phyloP scores from a whole-genome alignment of 2,113 vertebrate genomes.

The Hydropotes inermis region DNA sequence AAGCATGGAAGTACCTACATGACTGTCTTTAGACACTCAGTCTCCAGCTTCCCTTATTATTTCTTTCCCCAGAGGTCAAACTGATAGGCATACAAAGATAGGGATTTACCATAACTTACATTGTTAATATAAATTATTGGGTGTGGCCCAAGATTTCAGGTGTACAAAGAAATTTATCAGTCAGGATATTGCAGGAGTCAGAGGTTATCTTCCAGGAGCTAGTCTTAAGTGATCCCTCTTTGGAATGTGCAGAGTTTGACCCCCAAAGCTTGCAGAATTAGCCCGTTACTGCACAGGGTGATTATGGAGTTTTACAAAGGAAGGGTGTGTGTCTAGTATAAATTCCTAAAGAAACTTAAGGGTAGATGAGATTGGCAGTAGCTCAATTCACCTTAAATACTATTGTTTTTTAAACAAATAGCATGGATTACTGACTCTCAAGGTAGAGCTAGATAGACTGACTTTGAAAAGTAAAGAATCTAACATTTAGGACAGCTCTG shows the following conservation, averaged over 20 bases:
- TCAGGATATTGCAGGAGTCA: not conserved
- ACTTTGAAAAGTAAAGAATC: not conserved
- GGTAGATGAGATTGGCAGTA: not conserved
- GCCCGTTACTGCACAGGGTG: too few relatives aligned
- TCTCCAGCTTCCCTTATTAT: not conserved
- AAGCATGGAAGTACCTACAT: not conserved
- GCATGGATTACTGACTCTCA: not conserved
- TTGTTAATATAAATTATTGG: not conserved
- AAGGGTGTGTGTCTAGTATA: not conserved
- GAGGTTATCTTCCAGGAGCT: not conserved
- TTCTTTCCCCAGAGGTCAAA: not conserved
- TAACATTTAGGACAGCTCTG: not conserved
- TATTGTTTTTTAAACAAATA: conserved; percentile 8
- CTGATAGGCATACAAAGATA: not conserved
- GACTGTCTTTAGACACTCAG: not conserved
- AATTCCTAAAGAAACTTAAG: conserved; percentile 26
- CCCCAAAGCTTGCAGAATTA: not conserved
- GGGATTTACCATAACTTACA: not conserved
- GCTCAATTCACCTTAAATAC: not conserved
- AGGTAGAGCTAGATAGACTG: not conserved
- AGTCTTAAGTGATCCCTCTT: not conserved
- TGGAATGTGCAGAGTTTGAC: not conserved
- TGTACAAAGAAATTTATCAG: not conserved
- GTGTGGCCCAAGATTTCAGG: not conserved
- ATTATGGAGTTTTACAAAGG: not conserved